Evolutionary conservation across 2,888 invertebrate genomes (phyloP).

Genomic region (Philonicus albiceps): DNA sequence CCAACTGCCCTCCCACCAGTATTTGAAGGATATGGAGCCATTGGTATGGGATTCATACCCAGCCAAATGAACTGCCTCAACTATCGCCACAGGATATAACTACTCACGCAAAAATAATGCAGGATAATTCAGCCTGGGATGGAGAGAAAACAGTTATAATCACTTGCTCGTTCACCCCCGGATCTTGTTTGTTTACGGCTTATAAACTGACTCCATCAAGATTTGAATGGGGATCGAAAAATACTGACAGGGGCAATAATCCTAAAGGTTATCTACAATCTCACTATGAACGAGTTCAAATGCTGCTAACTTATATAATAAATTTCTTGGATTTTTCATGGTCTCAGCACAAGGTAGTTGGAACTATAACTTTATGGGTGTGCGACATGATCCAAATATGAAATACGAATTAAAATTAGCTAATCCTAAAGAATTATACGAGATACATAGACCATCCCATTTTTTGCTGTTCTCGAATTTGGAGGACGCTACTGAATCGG

Average conservation of each 20-base stretch:
- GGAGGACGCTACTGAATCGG: slow-evolving; percentile 87
- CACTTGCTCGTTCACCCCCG: slow-evolving; percentile 99
- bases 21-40: slow-evolving; percentile 96
- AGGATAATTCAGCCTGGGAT: slow-evolving; percentile 96
- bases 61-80: slow-evolving; percentile 98
- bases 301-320: slow-evolving; percentile 96
- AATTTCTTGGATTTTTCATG: slow-evolving; percentile 99
- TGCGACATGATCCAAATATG: slow-evolving; percentile 97
- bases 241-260: slow-evolving; percentile 98
- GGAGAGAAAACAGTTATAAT: slow-evolving; percentile 99
- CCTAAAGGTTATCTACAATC: slow-evolving; percentile 98
- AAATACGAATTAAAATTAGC: slow-evolving; percentile 96
- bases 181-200: slow-evolving; percentile 97
- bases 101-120: slow-evolving; percentile 95
- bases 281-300: slow-evolving; percentile 98
- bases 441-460: slow-evolving; percentile 97
- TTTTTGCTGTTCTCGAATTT: slow-evolving; percentile 97
- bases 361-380: slow-evolving; percentile 99
- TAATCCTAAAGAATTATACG: slow-evolving; percentile 99
- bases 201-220: slow-evolving; percentile 99
- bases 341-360: slow-evolving; percentile 97
- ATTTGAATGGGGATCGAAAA: slow-evolving; percentile 98
- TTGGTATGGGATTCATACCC: slow-evolving; percentile 99
- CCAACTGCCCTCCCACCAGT: slow-evolving; percentile 91
- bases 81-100: slow-evolving; percentile 98